Percentiles rank a stretch among this genome's conserved stretches.
Evolutionary conservation across 2,888 invertebrate species (phyloP).

Genomic region (Omphaloscelis lunosa): DNA sequence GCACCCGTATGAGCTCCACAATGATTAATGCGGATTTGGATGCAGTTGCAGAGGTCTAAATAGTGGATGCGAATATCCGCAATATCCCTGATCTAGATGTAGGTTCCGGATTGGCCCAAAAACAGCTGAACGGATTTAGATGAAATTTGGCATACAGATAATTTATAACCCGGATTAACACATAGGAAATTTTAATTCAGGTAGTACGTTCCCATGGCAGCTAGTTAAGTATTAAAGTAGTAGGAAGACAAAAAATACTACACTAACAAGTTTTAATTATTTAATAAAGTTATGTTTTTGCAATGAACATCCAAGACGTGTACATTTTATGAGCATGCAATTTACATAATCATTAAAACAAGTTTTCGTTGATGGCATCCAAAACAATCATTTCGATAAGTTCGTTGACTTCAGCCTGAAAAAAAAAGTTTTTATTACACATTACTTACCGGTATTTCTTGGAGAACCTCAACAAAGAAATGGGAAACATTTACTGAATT

Average conservation of each 20-base stretch:
- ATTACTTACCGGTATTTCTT: background rate
- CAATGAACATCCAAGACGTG: background rate
- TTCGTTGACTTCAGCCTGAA: slow-evolving; percentile 53
- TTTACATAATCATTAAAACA: slow-evolving; percentile 1
- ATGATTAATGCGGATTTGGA: too few species aligned
- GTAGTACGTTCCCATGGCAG: too few species aligned
- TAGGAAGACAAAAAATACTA: background rate
- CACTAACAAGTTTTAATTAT: background rate
- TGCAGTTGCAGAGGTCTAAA: too few species aligned
- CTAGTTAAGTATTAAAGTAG: background rate
- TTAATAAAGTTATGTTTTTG: slow-evolving; percentile 3
- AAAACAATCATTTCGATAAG: slow-evolving; percentile 52
- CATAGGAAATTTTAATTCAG: too few species aligned
- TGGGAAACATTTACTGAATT: background rate
- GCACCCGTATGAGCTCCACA: too few species aligned
- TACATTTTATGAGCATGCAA: background rate
- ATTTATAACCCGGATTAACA: too few species aligned
- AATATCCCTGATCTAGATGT: too few species aligned
- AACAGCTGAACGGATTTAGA: too few species aligned
- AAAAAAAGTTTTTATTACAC: slow-evolving; percentile 6
- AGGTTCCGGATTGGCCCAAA: too few species aligned
- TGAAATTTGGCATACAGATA: too few species aligned
- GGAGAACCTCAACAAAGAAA: background rate
- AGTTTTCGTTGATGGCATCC: slow-evolving; percentile 48
- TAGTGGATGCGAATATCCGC: too few species aligned